These are phyloP conservation scores for Argyrosomus japonicus DNA, from an alignment of 2,113 vertebrate genomes.

Conservation along the genomic window DNA sequence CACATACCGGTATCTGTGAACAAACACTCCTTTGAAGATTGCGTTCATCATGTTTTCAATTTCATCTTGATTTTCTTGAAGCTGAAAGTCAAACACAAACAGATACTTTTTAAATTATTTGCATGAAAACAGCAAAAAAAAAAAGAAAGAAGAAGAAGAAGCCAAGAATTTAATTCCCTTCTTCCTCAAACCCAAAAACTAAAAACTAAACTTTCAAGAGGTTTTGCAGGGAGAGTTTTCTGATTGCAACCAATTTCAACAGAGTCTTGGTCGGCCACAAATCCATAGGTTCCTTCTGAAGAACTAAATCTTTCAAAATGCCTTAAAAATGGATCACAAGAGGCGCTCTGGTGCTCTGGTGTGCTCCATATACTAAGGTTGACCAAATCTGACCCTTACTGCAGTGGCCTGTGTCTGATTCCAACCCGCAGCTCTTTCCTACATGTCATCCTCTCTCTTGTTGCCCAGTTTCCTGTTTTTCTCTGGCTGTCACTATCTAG, in stretches of 20 bases:
- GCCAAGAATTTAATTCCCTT: no score
- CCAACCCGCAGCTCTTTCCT: no score
- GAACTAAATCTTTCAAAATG: not conserved
- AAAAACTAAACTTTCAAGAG: not conserved
- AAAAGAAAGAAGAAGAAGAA: not conserved
- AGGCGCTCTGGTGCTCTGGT: no score
- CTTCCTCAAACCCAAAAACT: not conserved
- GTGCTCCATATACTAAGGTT: no score
- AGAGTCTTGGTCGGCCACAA: not conserved
- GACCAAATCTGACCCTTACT: no score
- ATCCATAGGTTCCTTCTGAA: not conserved
- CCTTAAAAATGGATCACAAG: no score
- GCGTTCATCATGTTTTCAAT: slow-evolving; percentile 99
- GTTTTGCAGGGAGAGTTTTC: not conserved
- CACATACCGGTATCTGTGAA: slow-evolving; percentile 95
- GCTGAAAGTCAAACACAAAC: slow-evolving; percentile 83
- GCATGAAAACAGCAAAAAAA: not conserved
- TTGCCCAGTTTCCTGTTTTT: no score
- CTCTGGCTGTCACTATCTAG: no score
- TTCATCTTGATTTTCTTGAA: slow-evolving; percentile 99
- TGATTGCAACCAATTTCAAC: not conserved
- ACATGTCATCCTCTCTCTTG: no score
- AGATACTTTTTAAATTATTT: not conserved
- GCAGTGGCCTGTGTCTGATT: no score
- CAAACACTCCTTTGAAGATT: slow-evolving; percentile 99